Base-by-base conservation (phyloP, 2,113 vertebrate species). In the Conger conger region DNA sequence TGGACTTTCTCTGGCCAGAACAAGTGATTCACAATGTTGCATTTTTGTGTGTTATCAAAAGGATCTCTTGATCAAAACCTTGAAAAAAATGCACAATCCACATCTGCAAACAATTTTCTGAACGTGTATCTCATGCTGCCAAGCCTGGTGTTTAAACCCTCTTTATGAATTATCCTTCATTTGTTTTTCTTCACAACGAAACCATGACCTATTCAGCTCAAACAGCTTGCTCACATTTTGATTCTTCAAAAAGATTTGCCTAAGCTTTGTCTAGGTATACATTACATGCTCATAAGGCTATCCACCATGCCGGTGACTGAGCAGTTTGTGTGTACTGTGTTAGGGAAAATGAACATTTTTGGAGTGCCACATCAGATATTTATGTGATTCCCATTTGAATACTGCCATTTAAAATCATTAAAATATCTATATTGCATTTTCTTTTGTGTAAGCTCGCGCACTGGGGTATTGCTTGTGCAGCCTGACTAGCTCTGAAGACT, bases 1-100 rank as follows among this genome's bases (percentile, higher is more conserved):
- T 50, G 45, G 18, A 53, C 17, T 78, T 50, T 53, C 37, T 36
- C 27, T 45, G 42, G 68, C 27, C n/a, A 4, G 13, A 40, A 37
- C 38, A 35, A 38, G 20, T 35, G 1, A 53, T 78, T 84, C 33
- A 60, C 80, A 80, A 50, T 50, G 45, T 13, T 36, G 53, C 35
- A 36, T 60, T 82, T 57, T 81, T 82, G 40, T 80, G 45, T 37
- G n/a, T 73, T 82, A 82, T 82, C 33, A 82, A 82, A 68, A 18
- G 54, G 36, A 82, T 54, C 9, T 57, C 50, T 36, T 20, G 45
- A 84, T 33, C 35, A 68, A 79, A 54, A 40, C 27, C 76, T 45
- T 37, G 35, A 60, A 16, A 35, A 60, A n/a, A 38, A 23, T 79
- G 0, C 7, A 36, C 15, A 30, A 18, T n/a, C 18, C 35, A 38